Percentiles rank a stretch among this genome's conserved stretches.
Conservation (phyloP, 2,797 vertebrate genomes). For the Urosaurus nigricauda region DNA sequence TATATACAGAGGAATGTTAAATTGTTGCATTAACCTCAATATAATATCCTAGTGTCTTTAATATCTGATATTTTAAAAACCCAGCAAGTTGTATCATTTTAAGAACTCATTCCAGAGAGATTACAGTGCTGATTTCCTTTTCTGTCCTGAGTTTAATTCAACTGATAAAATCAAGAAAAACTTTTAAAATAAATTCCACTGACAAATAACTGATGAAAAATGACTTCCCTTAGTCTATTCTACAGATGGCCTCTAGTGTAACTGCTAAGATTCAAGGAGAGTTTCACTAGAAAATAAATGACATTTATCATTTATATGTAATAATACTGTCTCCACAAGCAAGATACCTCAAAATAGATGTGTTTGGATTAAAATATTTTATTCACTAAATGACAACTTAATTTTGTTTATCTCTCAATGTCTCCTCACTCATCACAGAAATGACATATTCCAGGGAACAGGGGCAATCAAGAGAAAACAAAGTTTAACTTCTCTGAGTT, state of each 20-base stretch:
- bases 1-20: background rate
- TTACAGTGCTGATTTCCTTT: constrained; percentile 13
- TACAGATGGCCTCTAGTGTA: constrained; percentile 11
- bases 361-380: constrained; percentile 42
- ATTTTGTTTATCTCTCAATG: constrained; percentile 25
- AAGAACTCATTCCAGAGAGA: constrained; percentile 11
- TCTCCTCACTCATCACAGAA: constrained; percentile 31
- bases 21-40: constrained; percentile 11
- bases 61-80: background rate
- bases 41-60: background rate
- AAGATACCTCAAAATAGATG: background rate
- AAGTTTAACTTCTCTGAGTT: constrained; percentile 10
- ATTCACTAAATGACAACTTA: constrained; percentile 28
- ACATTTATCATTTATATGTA: constrained; percentile 32
- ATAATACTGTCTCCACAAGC: constrained; percentile 25
- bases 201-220: background rate
- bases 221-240: constrained; percentile 17
- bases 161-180: constrained; percentile 5
- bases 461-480: background rate
- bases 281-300: constrained; percentile 15
- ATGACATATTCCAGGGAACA: background rate
- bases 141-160: constrained; percentile 32
- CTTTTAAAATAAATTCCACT: constrained; percentile 36
- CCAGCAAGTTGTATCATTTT: constrained; percentile 5
- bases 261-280: background rate